phyloP scores from a whole-genome alignment of 2,888 invertebrate genomes.

The Hyposoter dolosus region DNA sequence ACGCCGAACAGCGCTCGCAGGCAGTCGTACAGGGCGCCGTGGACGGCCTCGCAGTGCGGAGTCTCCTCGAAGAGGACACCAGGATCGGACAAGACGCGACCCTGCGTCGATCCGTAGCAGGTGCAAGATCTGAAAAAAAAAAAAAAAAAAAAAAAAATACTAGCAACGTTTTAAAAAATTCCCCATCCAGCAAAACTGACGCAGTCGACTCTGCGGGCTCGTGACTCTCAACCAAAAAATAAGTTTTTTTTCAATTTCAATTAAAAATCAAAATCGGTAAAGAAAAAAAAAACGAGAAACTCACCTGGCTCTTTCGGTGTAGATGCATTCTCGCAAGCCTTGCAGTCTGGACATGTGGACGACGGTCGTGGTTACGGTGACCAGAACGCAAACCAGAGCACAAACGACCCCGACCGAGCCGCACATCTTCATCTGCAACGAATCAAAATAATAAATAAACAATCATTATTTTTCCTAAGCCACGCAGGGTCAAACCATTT shows the following conservation, averaged over 20 bases:
- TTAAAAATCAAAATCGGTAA: background rate
- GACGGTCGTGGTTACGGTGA: constrained; percentile 95
- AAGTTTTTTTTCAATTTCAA: background rate
- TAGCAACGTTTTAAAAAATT: background rate
- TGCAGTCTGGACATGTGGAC: constrained; percentile 95
- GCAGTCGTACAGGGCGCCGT: constrained; percentile 95
- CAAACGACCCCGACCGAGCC: constrained; percentile 95
- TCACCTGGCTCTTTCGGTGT: constrained; percentile 86
- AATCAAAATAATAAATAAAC: background rate
- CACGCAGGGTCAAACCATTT: constrained; percentile 25
- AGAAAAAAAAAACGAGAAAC: background rate
- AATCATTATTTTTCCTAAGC: constrained; percentile 7
- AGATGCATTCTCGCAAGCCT: constrained; percentile 94
- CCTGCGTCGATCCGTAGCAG: constrained; percentile 83
- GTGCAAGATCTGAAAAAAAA: constrained; percentile 84
- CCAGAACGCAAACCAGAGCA: constrained; percentile 94
- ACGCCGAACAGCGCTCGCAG: constrained; percentile 95
- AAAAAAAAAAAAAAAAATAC: no score
- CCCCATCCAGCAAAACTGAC: no score
- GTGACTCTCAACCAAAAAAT: no score
- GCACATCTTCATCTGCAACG: constrained; percentile 93
- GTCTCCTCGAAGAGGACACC: constrained; percentile 93
- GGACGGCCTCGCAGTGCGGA: constrained; percentile 95
- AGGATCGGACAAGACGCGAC: constrained; percentile 77
- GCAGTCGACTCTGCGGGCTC: no score